Percentiles rank a stretch among this genome's conserved stretches.
Conservation (phyloP, 2,113 vertebrate genomes). For the Vidua macroura region DNA sequence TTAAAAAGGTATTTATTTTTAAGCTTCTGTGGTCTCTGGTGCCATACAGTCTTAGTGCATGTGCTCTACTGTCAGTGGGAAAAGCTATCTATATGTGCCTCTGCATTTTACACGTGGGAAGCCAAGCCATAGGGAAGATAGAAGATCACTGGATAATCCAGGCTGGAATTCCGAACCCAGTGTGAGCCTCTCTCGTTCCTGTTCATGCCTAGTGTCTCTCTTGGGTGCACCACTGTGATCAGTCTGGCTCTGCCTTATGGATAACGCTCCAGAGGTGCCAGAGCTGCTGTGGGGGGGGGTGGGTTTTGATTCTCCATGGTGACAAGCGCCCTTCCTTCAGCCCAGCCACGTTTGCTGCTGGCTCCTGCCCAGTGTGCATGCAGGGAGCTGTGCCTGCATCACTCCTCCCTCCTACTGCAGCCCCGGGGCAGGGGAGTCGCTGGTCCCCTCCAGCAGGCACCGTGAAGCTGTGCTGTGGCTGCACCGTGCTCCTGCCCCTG, state of each 20-base stretch:
- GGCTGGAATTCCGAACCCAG: not conserved
- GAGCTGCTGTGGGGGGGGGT: not conserved
- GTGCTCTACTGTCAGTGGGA: not conserved
- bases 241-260: not conserved
- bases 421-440: rapidly evolving
- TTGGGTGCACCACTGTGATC: not conserved
- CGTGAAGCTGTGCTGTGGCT: rapidly evolving
- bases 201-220: not conserved
- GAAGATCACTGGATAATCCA: not conserved
- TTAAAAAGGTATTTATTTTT: constrained; percentile 37
- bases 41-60: not conserved
- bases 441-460: rapidly evolving
- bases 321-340: not conserved
- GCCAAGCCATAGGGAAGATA: not conserved
- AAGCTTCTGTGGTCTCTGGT: not conserved
- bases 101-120: not conserved
- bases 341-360: not conserved
- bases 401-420: rapidly evolving
- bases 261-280: not conserved
- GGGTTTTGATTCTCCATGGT: not conserved
- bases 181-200: not conserved
- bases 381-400: not conserved
- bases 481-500: rapidly evolving
- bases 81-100: not conserved
- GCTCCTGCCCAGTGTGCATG: rapidly evolving